Conservation (phyloP, 2,113 vertebrate species). For the Chaetodon trifascialis region DNA sequence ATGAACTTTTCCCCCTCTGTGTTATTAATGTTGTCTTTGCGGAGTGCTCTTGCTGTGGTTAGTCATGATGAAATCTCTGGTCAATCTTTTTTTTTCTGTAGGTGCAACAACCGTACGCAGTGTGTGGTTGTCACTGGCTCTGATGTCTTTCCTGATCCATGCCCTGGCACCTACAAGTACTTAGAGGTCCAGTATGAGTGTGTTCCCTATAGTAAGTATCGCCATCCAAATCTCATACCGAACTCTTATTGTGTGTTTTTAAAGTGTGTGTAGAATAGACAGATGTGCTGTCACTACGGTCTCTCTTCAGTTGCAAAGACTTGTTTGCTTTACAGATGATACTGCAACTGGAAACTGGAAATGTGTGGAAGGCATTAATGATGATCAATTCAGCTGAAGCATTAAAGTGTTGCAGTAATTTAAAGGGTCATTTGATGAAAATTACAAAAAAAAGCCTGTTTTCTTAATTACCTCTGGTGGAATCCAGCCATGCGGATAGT, state of each 20-base stretch:
- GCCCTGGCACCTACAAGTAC: constrained; percentile 99
- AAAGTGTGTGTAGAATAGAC: constrained; percentile 45
- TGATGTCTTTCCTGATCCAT: constrained; percentile 99
- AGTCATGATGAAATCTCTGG: constrained; percentile 79
- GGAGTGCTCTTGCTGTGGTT: constrained; percentile 63
- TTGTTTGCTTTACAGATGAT: constrained; percentile 36
- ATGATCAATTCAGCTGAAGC: constrained; percentile 7
- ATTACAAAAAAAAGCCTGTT: background rate
- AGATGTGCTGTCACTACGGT: constrained; percentile 41
- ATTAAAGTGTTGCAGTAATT: constrained; percentile 29
- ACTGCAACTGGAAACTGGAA: constrained; percentile 23
- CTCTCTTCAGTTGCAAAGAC: constrained; percentile 27
- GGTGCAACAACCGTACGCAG: constrained; percentile 99
- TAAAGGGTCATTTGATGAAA: constrained; percentile 35
- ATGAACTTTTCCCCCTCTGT: constrained; percentile 41
- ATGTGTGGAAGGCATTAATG: constrained; percentile 23
- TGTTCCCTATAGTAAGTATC: constrained; percentile 99
- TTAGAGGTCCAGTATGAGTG: constrained; percentile 99
- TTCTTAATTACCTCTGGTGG: background rate
- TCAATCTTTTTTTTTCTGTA: constrained; percentile 85
- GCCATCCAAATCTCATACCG: constrained; percentile 70
- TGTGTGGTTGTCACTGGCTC: constrained; percentile 99
- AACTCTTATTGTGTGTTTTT: constrained; percentile 55
- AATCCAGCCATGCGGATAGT: constrained; percentile 12
- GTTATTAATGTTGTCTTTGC: constrained; percentile 69